Base-by-base conservation (phyloP, 1,140 invertebrate genomes). In the Drosophila paulistorum region DNA sequence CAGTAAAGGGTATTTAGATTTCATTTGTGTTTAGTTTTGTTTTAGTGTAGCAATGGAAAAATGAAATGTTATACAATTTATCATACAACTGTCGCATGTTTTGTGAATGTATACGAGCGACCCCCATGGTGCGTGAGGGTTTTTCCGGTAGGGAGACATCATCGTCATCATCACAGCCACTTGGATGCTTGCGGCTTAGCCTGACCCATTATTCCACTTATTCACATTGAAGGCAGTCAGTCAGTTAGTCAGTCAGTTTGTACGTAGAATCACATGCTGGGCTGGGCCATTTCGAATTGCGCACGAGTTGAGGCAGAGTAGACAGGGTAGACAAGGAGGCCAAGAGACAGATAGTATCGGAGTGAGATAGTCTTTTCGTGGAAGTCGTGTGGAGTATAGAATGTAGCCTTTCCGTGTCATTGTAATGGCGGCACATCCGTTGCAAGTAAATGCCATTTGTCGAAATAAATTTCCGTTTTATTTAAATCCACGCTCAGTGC, bases 391-490 rank as follows among this genome's bases (percentile, higher is more conserved):
- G 66, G 54, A 37, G 37, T 68, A 54, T 51, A 69, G 45, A 77
- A 74, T 86, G 70, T 89, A 77, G 84, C 73, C 84, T 70, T 80
- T 89, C 48, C 73, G 80, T 87, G 84, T 83, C 84, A 73, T 83
- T 89, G 85, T 89, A 89, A 89, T 89, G 84, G 84, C 81, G 80
- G 84, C 74, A 89, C 84, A 89, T 89, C 84, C 84, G 84, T 84
- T 89, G 84, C 80, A 90, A 90, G 84, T 90, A 90, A 89, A 89
- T 90, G 84, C 84, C 85, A 89, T 89, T 89, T 89, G 84, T 89
- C 84, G 84, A 89, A 89, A 89, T 89, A 89, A 89, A 89, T 89
- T 89, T 89, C 84, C 84, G 84, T 90, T 89, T 89, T 89, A 89
- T 89, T 89, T 89, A 89, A 89, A 89, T 89, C 84, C 84, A 84